Base-by-base conservation (phyloP, 2,797 vertebrate genomes). In the Cuniculus paca region DNA sequence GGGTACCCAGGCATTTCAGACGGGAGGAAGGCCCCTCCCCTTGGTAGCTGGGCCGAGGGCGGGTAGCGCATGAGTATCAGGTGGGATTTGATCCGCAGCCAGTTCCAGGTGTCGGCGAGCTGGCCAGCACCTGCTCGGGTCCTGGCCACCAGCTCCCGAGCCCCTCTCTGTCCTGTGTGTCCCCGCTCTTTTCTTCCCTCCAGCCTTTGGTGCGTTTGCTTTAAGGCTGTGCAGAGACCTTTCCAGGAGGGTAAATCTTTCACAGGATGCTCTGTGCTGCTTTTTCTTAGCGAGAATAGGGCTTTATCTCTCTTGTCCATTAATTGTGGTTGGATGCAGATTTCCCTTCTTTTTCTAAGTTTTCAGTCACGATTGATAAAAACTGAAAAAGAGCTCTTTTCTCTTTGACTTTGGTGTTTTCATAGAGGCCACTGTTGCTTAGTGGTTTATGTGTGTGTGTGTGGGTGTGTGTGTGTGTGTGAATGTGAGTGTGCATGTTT, bases 261-360 rank as follows among this genome's bases (percentile, higher is more conserved):
- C 75, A 0, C 5, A 42, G 91, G 39, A 11, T n/a, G 50, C 74
- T 45, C 8, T 56, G n/a, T 50, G 58, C 58, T 56, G 74, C 16
- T 10, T 88, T n/a, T 31, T 20, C 4, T 34, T 11, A 19, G n/a
- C 54, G 60, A 24, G 70, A n/a, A 20, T 3, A 48, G 42, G 10
- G 11, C 39, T 89, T 90, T 36, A 11, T 72, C 72, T 74, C 16
- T 42, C 39, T 56, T 36, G 26, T 79, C 45, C 26, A 2, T 50
- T 91, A 92, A 81, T 58, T 96, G 85, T 80, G 45, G 93, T 89
- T 9, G 12, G 26, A 54, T 70, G 84, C 60, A 72, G 82, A 22
- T 42, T n/a, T 13, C 80, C 97, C 22, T 78, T 91, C 92, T 96
- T 97, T 96, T 97, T 85, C 58, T 77, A 77, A 80, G 96, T 48